Conservation (phyloP, 2,888 invertebrate species). For the Apeira syringaria region DNA sequence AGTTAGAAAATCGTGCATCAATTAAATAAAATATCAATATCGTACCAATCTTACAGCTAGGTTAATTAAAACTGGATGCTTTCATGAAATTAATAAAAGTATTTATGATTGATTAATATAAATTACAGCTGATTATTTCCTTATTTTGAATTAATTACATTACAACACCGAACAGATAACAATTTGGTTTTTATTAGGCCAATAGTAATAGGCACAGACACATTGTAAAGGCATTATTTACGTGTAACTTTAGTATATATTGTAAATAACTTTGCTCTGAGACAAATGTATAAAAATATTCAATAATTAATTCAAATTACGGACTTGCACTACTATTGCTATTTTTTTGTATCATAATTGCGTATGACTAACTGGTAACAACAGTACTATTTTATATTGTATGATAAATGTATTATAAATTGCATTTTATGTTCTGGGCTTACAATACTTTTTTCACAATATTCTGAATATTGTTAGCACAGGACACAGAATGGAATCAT, state of each 20-base stretch:
- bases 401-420: constrained; percentile 33
- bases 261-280: constrained; percentile 16
- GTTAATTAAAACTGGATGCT: constrained; percentile 24
- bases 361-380: constrained; percentile 72
- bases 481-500: constrained; percentile 15
- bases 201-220: constrained; percentile 24
- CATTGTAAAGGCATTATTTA: constrained; percentile 5
- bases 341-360: constrained; percentile 24
- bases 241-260: constrained; percentile 12
- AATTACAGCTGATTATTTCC: constrained; percentile 28
- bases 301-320: constrained; percentile 50
- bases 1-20: constrained; percentile 26
- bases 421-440: constrained; percentile 15
- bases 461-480: constrained; percentile 1
- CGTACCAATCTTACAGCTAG: constrained; percentile 18
- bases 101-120: constrained; percentile 12
- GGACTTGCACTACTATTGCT: constrained; percentile 32
- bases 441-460: constrained; percentile 2
- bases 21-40: constrained; percentile 19
- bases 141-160: constrained; percentile 50
- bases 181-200: constrained; percentile 19
- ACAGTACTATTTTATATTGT: constrained; percentile 51
- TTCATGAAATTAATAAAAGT: constrained; percentile 10
- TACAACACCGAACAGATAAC: constrained; percentile 23
- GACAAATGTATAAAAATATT: constrained; percentile 29